Base-by-base conservation (phyloP, 2,888 invertebrate species). In the Drosophila paracracens region DNA sequence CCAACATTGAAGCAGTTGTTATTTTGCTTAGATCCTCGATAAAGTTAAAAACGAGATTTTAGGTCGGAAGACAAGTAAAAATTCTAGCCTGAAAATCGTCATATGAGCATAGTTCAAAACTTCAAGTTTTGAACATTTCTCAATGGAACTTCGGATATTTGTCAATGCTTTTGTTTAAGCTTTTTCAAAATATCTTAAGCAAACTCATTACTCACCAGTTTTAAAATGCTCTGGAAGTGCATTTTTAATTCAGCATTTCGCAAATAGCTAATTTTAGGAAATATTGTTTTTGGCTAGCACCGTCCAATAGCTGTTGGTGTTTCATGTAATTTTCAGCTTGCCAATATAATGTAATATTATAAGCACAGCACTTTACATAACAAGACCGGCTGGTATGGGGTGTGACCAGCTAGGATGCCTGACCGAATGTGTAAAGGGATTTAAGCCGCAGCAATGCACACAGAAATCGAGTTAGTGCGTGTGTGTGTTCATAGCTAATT, bases 401-500 rank as follows among this genome's bases (percentile, higher is more conserved):
- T 52, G 33, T 25, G 25, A 68, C 27, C 31, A 46, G 56, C 35
- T 31, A 56, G 54, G 46, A 40, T 48, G 46, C 7, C 21, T 16
- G 38, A 6, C 21, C 56, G 69, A 18, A 51, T 36, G 59, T 66
- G 58, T 43, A 40, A 11, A 43, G 21, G 50, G 56, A 64, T 31
- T 60, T 58, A 67, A 69, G 70, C 83, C 71, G 46, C 72, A 74
- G 74, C 38, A 71, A 63, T 59, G 63, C 57, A 79, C 58, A 81
- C 68, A 68, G 8, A 56, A 53, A 65, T 54, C 51, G 54, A 61
- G 68, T 31, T 31, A 27, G 50, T 43, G n/a, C 51, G 46, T 29
- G 51, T 50, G 18, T 66, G 63, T 74, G 67, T 72, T 61, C 79
- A 74, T 70, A 58, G 70, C 82, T 77, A 70, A 86, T 83, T 83